phyloP scores from a whole-genome alignment of 2,797 vertebrate genomes.

The Selene dorsalis region DNA sequence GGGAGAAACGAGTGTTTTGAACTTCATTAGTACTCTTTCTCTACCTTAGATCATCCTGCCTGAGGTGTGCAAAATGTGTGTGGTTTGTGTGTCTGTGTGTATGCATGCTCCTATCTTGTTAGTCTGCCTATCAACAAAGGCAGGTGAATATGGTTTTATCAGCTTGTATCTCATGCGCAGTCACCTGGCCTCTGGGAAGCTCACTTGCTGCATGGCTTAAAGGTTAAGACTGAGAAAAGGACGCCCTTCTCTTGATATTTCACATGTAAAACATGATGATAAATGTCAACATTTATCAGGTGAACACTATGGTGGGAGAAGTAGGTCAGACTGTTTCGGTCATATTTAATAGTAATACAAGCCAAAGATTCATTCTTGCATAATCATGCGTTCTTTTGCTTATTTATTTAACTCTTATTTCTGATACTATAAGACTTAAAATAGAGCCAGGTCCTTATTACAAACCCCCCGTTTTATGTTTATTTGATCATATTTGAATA shows the following conservation, averaged over 20 bases:
- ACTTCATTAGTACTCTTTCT: conserved; percentile 31
- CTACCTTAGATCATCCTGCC: conserved; percentile 16
- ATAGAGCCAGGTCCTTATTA: background rate
- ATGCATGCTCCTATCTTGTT: conserved; percentile 35
- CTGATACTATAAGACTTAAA: background rate
- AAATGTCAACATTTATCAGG: conserved; percentile 9
- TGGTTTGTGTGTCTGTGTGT: background rate
- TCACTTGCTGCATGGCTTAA: conserved; percentile 3
- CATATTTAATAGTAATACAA: background rate
- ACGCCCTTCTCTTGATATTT: conserved; percentile 34
- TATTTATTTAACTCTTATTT: too few species aligned
- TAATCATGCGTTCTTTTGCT: background rate
- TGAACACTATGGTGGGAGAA: background rate
- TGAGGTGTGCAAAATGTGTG: conserved; percentile 9
- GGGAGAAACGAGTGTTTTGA: conserved; percentile 31
- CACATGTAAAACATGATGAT: conserved; percentile 25
- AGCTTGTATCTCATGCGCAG: conserved; percentile 19
- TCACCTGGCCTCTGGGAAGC: conserved; percentile 35
- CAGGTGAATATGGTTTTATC: conserved; percentile 32
- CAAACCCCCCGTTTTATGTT: background rate
- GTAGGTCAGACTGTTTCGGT: background rate
- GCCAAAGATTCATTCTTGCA: background rate
- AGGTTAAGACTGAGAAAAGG: conserved; percentile 18
- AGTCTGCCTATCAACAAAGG: conserved; percentile 49
- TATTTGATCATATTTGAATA: background rate